Percentiles rank a stretch among this genome's conserved stretches.
Evolutionary conservation across 2,113 vertebrate genomes (phyloP).

Genomic region (Brachionichthys hirsutus): DNA sequence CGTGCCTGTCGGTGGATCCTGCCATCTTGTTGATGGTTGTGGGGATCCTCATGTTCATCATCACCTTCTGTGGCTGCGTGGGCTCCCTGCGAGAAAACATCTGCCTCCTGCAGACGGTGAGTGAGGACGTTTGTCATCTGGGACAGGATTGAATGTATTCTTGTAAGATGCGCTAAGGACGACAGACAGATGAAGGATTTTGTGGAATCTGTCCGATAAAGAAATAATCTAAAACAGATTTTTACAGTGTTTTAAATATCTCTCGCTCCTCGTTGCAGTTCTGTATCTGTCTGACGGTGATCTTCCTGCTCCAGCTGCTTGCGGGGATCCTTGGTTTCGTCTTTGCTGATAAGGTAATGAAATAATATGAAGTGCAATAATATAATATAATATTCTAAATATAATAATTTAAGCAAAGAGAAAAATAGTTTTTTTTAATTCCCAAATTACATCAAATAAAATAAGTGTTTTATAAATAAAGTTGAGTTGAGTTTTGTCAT

Average conservation of each 20-base stretch:
- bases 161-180: too few species aligned
- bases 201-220: too few species aligned
- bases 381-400: too few species aligned
- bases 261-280: slow-evolving; percentile 75
- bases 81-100: slow-evolving; percentile 93
- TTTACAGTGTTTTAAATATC: neutral
- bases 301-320: slow-evolving; percentile 89
- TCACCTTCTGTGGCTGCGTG: slow-evolving; percentile 94
- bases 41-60: slow-evolving; percentile 89
- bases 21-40: slow-evolving; percentile 84
- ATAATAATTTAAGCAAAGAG: too few species aligned
- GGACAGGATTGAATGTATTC: too few species aligned
- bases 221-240: too few species aligned
- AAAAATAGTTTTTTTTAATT: neutral
- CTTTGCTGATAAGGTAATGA: slow-evolving; percentile 88
- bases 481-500: too few species aligned
- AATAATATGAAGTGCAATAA: neutral
- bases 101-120: slow-evolving; percentile 87
- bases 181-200: too few species aligned
- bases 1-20: slow-evolving; percentile 85
- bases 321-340: slow-evolving; percentile 87
- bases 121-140: slow-evolving; percentile 23
- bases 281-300: slow-evolving; percentile 82
- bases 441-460: too few species aligned
- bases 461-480: too few species aligned